Base-by-base conservation (phyloP, 1,140 invertebrate genomes). In the Diabrotica virgifera region DNA sequence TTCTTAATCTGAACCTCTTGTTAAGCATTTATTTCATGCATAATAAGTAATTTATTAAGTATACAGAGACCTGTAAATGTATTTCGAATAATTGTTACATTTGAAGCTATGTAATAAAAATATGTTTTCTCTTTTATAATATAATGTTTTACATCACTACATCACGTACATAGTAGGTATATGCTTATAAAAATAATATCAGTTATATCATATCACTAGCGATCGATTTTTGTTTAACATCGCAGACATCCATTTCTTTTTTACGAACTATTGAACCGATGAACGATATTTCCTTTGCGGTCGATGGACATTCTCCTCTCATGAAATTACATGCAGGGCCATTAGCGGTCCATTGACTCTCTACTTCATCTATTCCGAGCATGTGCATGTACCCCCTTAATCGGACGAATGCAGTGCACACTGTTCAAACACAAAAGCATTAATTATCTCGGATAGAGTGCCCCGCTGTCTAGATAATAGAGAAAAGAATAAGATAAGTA, bases 391-490 rank as follows among this genome's bases (percentile, higher is more conserved):
- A 46, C 40, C 8, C 40, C 40, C 40, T 46, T 46, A 46, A 46
- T 46, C 40, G 40, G 40, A 55, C 53, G 13, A 14, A 55, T 55
- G 53, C 53, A 10, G 53, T 55, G 12, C 53, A 14, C 53, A 36
- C 5, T 14, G 13, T 55, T 36, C 35, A 55, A 55, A 55, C 13
- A 55, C 53, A 55, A 55, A 14, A 36, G 53, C 53, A 14, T 24
- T 55, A 55, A 55, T 55, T 55, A 55, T 55, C 53, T 24, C 40
- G 40, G 40, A 46, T 36, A 55, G 35, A 55, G 53, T 55, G 35
- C 53, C 53, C 53, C 53, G 53, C 53, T 59, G 57, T 59, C 57
- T 12, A 40, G 57, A 59, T 59, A 59, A 59, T 59, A 59, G 36
- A 59, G 57, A 59, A 50, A 59, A 38, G 36, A 36, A 36, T 13